phyloP scores from a whole-genome alignment of 2,888 invertebrate genomes.

The Ophonus ardosiacus region DNA sequence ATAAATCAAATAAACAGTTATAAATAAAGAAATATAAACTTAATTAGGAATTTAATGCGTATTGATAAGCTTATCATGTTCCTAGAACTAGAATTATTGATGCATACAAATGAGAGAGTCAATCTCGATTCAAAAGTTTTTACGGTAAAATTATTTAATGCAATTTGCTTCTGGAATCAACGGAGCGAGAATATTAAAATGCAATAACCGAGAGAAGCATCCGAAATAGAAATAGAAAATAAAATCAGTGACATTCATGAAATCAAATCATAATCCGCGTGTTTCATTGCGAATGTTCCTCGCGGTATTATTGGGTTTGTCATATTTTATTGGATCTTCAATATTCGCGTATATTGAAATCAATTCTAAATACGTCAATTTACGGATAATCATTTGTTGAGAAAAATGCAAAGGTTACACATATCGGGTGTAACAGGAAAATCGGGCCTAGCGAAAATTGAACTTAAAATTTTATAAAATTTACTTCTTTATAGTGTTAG shows the following conservation, averaged over 20 bases:
- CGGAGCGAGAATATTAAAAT: constrained; percentile 22
- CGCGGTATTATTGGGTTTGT: constrained; percentile 1
- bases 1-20: no score
- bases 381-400: no score
- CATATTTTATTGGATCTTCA: not conserved
- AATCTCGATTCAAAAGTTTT: constrained; percentile 1
- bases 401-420: no score
- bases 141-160: not conserved
- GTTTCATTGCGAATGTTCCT: not conserved
- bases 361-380: no score
- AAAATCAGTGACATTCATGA: constrained; percentile 13
- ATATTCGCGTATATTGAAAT: not conserved
- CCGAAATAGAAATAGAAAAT: constrained; percentile 16
- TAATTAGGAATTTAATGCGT: not conserved
- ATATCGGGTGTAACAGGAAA: no score
- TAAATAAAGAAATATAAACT: no score
- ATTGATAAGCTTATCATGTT: not conserved
- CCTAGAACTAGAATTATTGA: not conserved
- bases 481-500: no score
- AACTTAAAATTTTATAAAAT: no score
- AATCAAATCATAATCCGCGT: constrained; percentile 12
- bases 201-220: constrained; percentile 4
- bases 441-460: no score
- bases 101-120: not conserved
- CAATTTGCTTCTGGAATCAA: not conserved